These are phyloP conservation scores for Empis stercorea DNA, from an alignment of 2,888 invertebrate genomes.

Conservation along the genomic window DNA sequence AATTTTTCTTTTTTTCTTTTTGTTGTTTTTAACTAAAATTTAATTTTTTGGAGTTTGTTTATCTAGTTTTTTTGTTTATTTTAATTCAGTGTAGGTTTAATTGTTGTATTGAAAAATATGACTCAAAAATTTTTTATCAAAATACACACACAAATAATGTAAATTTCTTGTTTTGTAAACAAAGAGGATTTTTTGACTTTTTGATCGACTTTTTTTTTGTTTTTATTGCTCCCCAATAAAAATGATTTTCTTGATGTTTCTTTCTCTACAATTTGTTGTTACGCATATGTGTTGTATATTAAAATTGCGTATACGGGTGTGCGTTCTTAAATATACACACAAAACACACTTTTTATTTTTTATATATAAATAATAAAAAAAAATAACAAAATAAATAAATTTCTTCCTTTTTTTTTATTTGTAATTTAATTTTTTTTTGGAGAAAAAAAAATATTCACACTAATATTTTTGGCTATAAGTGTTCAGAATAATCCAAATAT, in stretches of 20 bases:
- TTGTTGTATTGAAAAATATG: no score
- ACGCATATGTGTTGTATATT: neutral
- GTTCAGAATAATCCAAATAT: conserved; percentile 25
- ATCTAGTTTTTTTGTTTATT: conserved; percentile 18
- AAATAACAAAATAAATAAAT: neutral
- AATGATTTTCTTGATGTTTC: no score
- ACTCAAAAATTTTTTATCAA: conserved; percentile 6
- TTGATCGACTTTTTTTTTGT: conserved; percentile 2
- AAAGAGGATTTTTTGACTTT: conserved; percentile 11
- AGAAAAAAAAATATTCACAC: no score
- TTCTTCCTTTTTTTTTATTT: neutral
- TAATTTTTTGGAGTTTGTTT: conserved; percentile 12
- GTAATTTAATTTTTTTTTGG: conserved; percentile 12
- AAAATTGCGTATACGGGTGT: no score
- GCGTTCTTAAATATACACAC: neutral
- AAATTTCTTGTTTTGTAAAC: conserved; percentile 7
- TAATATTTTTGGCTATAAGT: conserved; percentile 23
- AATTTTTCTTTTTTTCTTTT: neutral
- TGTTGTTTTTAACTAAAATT: conserved; percentile 7
- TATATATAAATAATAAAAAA: no score
- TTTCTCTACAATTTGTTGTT: neutral
- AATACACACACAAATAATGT: conserved; percentile 8
- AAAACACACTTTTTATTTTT: no score
- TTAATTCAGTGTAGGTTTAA: no score
- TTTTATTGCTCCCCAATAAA: no score